These are phyloP conservation scores for Holothuria glaberrima DNA, from an alignment of 35 echinoderm and acorn worm genomes.

Conservation along the genomic window DNA sequence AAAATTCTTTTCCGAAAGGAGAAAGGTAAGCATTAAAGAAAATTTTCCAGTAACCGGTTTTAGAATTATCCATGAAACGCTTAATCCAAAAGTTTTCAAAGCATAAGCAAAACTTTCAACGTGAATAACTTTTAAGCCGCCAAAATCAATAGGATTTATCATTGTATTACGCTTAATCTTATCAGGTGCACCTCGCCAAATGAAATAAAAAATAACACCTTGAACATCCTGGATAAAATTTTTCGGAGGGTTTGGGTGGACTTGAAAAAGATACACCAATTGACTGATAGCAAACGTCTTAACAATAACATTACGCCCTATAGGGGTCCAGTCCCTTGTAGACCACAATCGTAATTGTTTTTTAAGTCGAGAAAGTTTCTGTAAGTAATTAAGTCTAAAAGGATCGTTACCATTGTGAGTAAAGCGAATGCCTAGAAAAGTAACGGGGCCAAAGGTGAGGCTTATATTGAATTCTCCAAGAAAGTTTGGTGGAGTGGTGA, in stretches of 20 bases:
- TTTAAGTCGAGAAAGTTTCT: constrained; percentile 48
- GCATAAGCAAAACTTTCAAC: too few relatives aligned
- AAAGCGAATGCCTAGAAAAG: constrained; percentile 55
- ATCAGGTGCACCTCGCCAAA: neutral
- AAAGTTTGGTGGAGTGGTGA: neutral
- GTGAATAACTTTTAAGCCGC: too few relatives aligned
- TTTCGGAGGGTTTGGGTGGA: constrained; percentile 47
- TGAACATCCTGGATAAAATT: constrained; percentile 24
- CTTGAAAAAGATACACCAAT: constrained; percentile 33
- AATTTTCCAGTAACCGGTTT: too few relatives aligned
- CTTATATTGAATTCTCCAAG: too few relatives aligned
- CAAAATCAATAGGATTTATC: too few relatives aligned
- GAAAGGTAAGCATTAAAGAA: too few relatives aligned
- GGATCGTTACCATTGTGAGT: too few relatives aligned
- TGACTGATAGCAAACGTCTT: constrained; percentile 36
- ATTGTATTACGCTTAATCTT: neutral
- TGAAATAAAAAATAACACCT: neutral
- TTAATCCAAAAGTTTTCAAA: too few relatives aligned
- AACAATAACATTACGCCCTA: constrained; percentile 52
- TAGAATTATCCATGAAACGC: too few relatives aligned
- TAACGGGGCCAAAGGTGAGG: constrained; percentile 38
- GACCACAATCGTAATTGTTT: constrained; percentile 54
- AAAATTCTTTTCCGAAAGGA: too few relatives aligned
- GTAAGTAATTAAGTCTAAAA: too few relatives aligned
- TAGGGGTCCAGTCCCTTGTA: constrained; percentile 36